Evolutionary conservation across 2,113 vertebrate species (phyloP).

Genomic region (Pangasianodon gigas): DNA sequence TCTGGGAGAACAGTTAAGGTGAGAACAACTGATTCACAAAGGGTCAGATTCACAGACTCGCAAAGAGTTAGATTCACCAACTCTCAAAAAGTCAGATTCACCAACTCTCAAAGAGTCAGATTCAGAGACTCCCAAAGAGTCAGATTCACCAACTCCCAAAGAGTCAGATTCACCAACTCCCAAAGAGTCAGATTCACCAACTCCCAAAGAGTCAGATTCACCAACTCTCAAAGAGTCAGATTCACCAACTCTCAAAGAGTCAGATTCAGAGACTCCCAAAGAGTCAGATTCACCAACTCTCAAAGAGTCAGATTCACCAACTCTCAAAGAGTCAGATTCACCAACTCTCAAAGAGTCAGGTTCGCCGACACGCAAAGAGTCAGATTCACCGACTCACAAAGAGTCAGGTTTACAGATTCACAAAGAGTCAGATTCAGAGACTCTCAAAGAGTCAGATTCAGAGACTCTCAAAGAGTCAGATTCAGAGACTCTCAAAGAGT

Average conservation of each 20-base stretch:
- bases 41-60: not conserved
- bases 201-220: too few relatives aligned
- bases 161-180: too few relatives aligned
- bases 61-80: not conserved
- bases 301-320: not conserved
- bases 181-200: too few relatives aligned
- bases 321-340: not conserved
- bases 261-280: not conserved
- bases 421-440: too few relatives aligned
- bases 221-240: too few relatives aligned
- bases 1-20: constrained; percentile 73
- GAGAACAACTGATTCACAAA: constrained; percentile 24
- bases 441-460: too few relatives aligned
- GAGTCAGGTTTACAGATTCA: not conserved
- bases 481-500: not conserved
- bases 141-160: too few relatives aligned
- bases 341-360: not conserved
- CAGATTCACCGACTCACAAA: not conserved
- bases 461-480: not conserved
- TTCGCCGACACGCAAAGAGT: not conserved
- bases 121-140: too few relatives aligned
- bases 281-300: not conserved
- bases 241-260: not conserved
- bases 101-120: too few relatives aligned
- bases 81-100: not conserved